Conservation (phyloP, 2,888 invertebrate species). For the Hypena proboscidalis region DNA sequence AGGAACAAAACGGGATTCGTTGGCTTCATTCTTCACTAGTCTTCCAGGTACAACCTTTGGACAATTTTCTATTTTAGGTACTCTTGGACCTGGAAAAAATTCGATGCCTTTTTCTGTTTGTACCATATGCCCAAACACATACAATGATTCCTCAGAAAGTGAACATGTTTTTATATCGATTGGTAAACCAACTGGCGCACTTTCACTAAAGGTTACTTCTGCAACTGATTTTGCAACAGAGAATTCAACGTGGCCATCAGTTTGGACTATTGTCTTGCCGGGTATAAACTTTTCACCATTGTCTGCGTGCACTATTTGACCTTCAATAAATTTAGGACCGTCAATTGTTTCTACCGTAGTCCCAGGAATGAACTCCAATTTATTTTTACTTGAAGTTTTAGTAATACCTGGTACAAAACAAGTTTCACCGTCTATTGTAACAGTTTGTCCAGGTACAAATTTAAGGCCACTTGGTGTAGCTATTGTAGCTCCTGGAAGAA, state of each 20-base stretch:
- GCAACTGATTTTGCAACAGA: constrained; percentile 84
- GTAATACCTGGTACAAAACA: constrained; percentile 87
- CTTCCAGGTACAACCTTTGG: constrained; percentile 87
- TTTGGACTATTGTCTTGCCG: constrained; percentile 82
- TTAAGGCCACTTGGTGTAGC: constrained; percentile 86
- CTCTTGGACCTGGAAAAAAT: constrained; percentile 86
- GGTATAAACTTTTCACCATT: constrained; percentile 87
- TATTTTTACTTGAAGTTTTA: constrained; percentile 68
- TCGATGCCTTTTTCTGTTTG: constrained; percentile 88
- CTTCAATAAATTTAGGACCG: constrained; percentile 88
- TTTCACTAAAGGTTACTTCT: constrained; percentile 84
- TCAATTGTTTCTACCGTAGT: constrained; percentile 86
- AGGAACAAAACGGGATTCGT: constrained; percentile 88
- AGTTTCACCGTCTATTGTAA: constrained; percentile 77
- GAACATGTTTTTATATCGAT: constrained; percentile 84
- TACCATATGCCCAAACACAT: constrained; percentile 88
- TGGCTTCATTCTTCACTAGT: constrained; percentile 85
- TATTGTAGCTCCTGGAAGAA: constrained; percentile 88
- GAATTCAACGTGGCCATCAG: constrained; percentile 84
- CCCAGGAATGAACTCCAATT: constrained; percentile 85
- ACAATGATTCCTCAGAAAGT: constrained; percentile 79
- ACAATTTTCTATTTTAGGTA: constrained; percentile 79
- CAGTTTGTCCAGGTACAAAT: constrained; percentile 88
- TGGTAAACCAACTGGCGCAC: constrained; percentile 83
- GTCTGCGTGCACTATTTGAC: constrained; percentile 86